phyloP scores from a whole-genome alignment of 2,797 vertebrate genomes.

The Enteromius argenteus region DNA sequence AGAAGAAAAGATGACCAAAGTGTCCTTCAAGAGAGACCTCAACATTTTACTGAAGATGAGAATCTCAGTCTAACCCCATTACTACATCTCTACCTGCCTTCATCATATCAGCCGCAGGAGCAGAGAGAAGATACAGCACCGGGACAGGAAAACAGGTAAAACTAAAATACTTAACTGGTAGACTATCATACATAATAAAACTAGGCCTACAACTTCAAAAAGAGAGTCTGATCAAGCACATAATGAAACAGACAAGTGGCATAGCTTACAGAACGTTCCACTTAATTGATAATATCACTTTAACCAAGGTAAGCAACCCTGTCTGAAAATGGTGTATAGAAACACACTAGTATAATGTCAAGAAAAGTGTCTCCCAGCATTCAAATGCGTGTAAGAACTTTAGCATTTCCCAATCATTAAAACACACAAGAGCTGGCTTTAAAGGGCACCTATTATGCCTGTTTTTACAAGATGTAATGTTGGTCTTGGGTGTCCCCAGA shows the following conservation, averaged over 20 bases:
- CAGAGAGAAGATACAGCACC: slow-evolving; percentile 40
- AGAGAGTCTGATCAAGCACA: background rate
- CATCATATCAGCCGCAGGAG: slow-evolving; percentile 56
- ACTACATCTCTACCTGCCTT: slow-evolving; percentile 72
- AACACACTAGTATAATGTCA: background rate
- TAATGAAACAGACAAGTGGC: background rate
- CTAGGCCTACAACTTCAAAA: background rate
- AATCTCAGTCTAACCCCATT: slow-evolving; percentile 40
- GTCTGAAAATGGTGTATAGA: background rate
- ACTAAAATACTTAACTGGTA: too few relatives aligned
- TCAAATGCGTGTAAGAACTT: background rate
- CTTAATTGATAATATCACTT: background rate
- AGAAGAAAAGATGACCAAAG: slow-evolving; percentile 30
- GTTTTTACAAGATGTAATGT: background rate
- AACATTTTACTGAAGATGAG: background rate
- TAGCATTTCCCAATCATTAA: background rate
- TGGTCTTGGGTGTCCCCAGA: background rate
- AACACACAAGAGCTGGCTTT: background rate
- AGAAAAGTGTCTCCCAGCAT: background rate
- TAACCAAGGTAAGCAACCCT: background rate
- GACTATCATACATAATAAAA: background rate
- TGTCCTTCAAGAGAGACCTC: background rate
- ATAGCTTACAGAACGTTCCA: background rate
- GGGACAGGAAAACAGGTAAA: slow-evolving; percentile 56
- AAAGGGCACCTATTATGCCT: background rate